These are phyloP conservation scores for Pentalonia nigronervosa DNA, from an alignment of 1,140 invertebrate genomes.

Conservation along the genomic window DNA sequence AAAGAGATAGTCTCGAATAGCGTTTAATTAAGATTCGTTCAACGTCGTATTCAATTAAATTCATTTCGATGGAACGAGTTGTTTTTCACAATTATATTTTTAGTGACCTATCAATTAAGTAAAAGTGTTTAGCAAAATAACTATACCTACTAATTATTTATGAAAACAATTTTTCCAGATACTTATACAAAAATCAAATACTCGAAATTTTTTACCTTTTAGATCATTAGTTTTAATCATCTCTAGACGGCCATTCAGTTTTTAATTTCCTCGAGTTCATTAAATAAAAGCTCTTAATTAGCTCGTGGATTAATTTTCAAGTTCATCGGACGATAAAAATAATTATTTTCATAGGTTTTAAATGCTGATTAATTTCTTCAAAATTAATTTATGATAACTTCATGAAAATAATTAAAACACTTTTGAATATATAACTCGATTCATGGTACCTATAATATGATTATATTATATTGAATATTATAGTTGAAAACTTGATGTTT, in stretches of 20 bases:
- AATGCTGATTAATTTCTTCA: neutral
- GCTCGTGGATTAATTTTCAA: neutral
- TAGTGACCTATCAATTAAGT: neutral
- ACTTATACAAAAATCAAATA: neutral
- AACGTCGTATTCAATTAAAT: no score
- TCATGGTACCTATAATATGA: no score
- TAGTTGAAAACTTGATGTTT: neutral
- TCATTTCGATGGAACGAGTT: neutral
- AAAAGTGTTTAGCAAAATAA: neutral
- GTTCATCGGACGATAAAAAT: neutral
- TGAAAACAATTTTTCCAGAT: neutral
- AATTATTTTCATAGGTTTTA: neutral
- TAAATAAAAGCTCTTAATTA: neutral
- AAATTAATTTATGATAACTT: neutral
- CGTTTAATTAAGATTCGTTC: neutral
- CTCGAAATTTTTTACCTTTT: neutral
- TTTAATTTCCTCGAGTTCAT: neutral
- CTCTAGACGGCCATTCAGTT: neutral
- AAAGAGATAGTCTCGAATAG: neutral
- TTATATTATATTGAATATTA: no score
- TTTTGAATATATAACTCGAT: neutral
- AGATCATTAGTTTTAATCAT: neutral
- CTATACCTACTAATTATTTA: neutral
- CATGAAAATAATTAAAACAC: neutral
- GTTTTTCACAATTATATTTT: neutral